Percentiles rank a stretch among this genome's conserved stretches.
Evolutionary conservation across 2,888 invertebrate species (phyloP).

Genomic region (Mellilla xanthometata): DNA sequence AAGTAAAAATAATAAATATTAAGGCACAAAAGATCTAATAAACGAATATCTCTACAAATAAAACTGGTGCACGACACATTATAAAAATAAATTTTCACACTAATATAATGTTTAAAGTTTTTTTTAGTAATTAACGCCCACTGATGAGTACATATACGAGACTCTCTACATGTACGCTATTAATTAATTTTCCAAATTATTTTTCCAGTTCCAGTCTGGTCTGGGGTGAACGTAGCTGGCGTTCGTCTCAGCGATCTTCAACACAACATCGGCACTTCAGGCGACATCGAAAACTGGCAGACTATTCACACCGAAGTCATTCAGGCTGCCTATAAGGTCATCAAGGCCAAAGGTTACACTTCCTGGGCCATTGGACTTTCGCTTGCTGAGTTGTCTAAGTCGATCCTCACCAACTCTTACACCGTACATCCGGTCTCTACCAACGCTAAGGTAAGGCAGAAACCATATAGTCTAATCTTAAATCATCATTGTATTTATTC

Average conservation of each 20-base stretch:
- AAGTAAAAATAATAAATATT: too few species aligned
- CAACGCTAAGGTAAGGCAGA: conserved; percentile 86
- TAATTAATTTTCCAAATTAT: too few species aligned
- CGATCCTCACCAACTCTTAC: conserved; percentile 88
- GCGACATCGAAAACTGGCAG: conserved; percentile 91
- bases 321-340: conserved; percentile 93
- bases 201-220: conserved; percentile 93
- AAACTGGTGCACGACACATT: too few species aligned
- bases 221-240: conserved; percentile 95
- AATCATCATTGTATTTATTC: too few species aligned
- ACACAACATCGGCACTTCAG: conserved; percentile 86
- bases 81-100: too few species aligned
- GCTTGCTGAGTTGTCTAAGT: conserved; percentile 86
- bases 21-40: too few species aligned
- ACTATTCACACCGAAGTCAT: conserved; percentile 91
- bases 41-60: too few species aligned
- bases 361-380: conserved; percentile 95
- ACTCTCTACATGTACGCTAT: too few species aligned
- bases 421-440: conserved; percentile 92
- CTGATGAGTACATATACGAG: too few species aligned
- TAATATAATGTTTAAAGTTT: too few species aligned
- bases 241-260: conserved; percentile 91
- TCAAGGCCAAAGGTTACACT: conserved; percentile 94
- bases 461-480: too few species aligned
- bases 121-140: too few species aligned